Conservation (phyloP, 1,140 invertebrate genomes). For the Danaus melanippus region DNA sequence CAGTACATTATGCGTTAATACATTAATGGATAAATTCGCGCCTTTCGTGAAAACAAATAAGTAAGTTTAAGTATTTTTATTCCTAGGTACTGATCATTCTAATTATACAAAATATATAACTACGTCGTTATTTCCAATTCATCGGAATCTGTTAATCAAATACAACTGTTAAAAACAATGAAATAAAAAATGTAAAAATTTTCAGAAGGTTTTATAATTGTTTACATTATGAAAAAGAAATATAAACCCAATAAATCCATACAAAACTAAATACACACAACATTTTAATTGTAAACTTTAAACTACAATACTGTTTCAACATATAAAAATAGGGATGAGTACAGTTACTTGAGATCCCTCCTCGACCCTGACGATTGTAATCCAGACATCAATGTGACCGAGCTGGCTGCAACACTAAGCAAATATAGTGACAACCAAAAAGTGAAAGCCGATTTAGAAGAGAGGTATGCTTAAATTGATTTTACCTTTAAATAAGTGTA, state of each 20-base stretch:
- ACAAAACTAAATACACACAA: too few species aligned
- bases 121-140: too few species aligned
- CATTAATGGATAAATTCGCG: slow-evolving; percentile 58
- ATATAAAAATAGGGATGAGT: slow-evolving; percentile 37
- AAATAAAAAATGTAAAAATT: too few species aligned
- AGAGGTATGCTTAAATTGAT: slow-evolving; percentile 33
- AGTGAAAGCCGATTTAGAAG: slow-evolving; percentile 49
- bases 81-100: too few species aligned
- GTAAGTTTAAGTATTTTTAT: slow-evolving; percentile 29
- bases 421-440: slow-evolving; percentile 57
- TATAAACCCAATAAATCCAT: too few species aligned
- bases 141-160: too few species aligned
- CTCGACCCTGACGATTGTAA: slow-evolving; percentile 56
- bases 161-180: too few species aligned
- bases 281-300: too few species aligned
- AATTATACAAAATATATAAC: too few species aligned
- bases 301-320: too few species aligned
- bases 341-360: slow-evolving; percentile 44
- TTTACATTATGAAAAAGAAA: too few species aligned
- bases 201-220: too few species aligned
- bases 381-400: slow-evolving; percentile 48
- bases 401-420: slow-evolving; percentile 43
- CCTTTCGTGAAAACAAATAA: slow-evolving; percentile 61
- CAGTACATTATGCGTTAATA: slow-evolving; percentile 46
- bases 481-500: not conserved